A percentile compares a stretch with the other conserved stretches of the same genome.
Evolutionary conservation across 2,888 invertebrate species (phyloP).

Genomic region (Thymelicus acteon): DNA sequence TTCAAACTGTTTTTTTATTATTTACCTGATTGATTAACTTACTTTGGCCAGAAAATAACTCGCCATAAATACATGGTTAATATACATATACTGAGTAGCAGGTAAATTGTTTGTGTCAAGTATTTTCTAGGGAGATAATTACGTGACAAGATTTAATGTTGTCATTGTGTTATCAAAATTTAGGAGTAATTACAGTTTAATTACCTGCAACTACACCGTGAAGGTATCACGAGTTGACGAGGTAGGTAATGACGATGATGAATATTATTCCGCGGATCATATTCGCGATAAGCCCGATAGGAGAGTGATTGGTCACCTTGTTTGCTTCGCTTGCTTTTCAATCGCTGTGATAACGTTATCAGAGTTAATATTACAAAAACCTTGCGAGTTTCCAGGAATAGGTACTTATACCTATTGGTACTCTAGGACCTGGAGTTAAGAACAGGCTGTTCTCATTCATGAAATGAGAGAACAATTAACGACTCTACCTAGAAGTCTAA

Average conservation of each 20-base stretch:
- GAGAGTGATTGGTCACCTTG: conserved; percentile 39
- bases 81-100: too few species aligned
- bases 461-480: neutral
- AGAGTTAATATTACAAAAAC: conserved; percentile 21
- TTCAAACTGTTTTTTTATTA: too few species aligned
- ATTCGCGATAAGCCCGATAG: conserved; percentile 44
- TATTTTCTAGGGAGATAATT: neutral
- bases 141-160: neutral
- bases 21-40: too few species aligned
- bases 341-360: conserved; percentile 33
- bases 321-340: conserved; percentile 34
- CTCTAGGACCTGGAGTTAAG: neutral
- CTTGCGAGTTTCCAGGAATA: conserved; percentile 16
- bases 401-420: too few species aligned
- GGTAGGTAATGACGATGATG: conserved; percentile 4
- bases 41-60: too few species aligned
- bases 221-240: conserved; percentile 3
- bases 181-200: conserved; percentile 5
- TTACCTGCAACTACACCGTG: conserved; percentile 9
- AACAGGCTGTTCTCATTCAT: neutral
- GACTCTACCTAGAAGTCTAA: conserved; percentile 14
- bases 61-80: too few species aligned
- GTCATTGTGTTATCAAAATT: conserved; percentile 18
- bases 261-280: conserved; percentile 42
- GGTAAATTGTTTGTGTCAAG: neutral